phyloP scores from a whole-genome alignment of 1,140 invertebrate species.

The Aphelinus certus region DNA sequence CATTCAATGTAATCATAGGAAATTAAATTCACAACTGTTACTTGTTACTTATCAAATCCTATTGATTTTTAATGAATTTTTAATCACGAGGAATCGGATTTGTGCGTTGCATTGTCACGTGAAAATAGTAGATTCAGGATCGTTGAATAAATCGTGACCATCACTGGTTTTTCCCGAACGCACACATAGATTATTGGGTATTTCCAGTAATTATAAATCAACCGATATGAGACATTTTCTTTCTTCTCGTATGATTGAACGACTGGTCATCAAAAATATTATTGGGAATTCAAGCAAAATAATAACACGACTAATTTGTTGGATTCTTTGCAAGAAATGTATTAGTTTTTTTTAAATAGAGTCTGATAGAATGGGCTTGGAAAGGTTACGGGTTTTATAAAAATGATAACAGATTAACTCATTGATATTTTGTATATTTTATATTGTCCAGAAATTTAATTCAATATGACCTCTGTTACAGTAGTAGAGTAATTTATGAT shows the following conservation, averaged over 20 bases:
- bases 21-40: too few relatives aligned
- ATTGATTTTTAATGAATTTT: too few relatives aligned
- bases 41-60: too few relatives aligned
- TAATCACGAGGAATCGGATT: too few relatives aligned
- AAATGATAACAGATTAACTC: neutral
- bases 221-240: neutral
- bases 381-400: neutral
- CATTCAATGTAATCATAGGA: too few relatives aligned
- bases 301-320: too few relatives aligned
- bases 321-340: too few relatives aligned
- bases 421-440: conserved; percentile 7
- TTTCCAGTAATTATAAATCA: conserved; percentile 26
- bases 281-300: too few relatives aligned
- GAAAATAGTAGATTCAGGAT: conserved; percentile 10
- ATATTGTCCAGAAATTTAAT: neutral
- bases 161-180: conserved; percentile 26
- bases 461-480: neutral
- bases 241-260: too few relatives aligned
- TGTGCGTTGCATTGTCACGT: neutral
- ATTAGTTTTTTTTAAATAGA: too few relatives aligned
- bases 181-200: neutral
- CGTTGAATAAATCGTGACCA: conserved; percentile 5
- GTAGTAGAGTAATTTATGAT: neutral
- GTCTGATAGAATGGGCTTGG: too few relatives aligned
- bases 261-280: too few relatives aligned